Evolutionary conservation across 2,888 invertebrate species (phyloP).

Genomic region (Aromia moschata): DNA sequence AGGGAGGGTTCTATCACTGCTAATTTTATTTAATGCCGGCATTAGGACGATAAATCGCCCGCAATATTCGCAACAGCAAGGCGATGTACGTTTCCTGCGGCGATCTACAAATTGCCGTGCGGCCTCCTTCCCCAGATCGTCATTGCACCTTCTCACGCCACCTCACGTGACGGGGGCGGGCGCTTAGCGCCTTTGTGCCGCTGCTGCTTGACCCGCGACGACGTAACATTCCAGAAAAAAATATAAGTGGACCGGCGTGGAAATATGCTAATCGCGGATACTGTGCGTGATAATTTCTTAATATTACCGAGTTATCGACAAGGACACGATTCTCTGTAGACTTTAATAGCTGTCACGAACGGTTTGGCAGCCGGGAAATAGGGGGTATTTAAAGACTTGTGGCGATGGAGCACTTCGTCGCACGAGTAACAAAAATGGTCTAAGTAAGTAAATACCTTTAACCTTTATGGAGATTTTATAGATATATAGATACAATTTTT

Average conservation of each 20-base stretch:
- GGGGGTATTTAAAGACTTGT: no score
- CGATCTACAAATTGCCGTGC: conserved; percentile 20
- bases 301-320: no score
- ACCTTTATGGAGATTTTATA: no score
- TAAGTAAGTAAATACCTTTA: no score
- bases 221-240: conserved; percentile 7
- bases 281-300: conserved; percentile 16
- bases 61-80: conserved; percentile 19
- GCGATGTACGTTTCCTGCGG: conserved; percentile 23
- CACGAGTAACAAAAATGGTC: no score
- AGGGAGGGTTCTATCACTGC: conserved; percentile 2
- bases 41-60: conserved; percentile 17
- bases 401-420: no score
- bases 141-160: conserved; percentile 22
- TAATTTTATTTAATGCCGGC: conserved; percentile 24
- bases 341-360: no score
- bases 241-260: conserved; percentile 2
- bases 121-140: conserved; percentile 15
- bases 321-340: no score
- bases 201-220: neutral
- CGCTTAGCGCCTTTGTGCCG: conserved; percentile 1
- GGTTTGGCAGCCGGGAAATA: no score
- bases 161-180: conserved; percentile 12
- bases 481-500: no score
- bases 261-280: conserved; percentile 15